Base-by-base conservation (phyloP, 2,888 invertebrate genomes). In the Agrochola litura region DNA sequence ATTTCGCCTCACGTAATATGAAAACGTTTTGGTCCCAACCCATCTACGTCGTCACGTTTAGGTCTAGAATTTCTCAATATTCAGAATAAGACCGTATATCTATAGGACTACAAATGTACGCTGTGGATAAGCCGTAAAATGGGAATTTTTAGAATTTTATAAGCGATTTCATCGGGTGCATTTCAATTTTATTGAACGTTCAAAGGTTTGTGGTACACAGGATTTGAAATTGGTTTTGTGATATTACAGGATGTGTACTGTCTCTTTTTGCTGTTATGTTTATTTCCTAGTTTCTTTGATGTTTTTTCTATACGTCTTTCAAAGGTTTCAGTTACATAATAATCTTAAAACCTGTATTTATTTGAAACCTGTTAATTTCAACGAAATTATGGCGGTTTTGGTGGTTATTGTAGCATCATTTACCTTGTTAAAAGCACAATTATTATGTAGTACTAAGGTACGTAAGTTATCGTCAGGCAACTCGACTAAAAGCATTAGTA, bases 31-130 rank as follows among this genome's bases (percentile, higher is more conserved):
- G 87, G 82, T 89, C 79, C 73, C 84, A 87, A 85, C 86, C 87
- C 87, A 83, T 90, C 89, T 85, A 82, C 83, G 73, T 81, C 85
- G 81, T 93, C 95, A 94, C 94, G 94, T 94, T 79, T 84, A 83
- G 89, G 90, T 89, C 92, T 92, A 90, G 91, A 92, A 92, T 91
- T 94, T 91, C 90, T 90, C 92, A 92, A 93, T 93, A 93, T 90
- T 92, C 92, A 88, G 91, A 90, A 92, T 94, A 92, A 93, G 91
- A 85, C 89, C 88, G 46, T 64, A 60, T 54, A 77, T 80, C 54
- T 77, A 87, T 66, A 72, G 12, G 1, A 9, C 22, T 76, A 84
- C 79, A 83, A 86, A 80, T 86, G 71, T 88, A 70, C 82, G 80
- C 56, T 70, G 67, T 60, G 77, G 72, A 78, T 87, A 73, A 84